Base-by-base conservation (phyloP, 2,888 invertebrate genomes). In the Molanna angustata region DNA sequence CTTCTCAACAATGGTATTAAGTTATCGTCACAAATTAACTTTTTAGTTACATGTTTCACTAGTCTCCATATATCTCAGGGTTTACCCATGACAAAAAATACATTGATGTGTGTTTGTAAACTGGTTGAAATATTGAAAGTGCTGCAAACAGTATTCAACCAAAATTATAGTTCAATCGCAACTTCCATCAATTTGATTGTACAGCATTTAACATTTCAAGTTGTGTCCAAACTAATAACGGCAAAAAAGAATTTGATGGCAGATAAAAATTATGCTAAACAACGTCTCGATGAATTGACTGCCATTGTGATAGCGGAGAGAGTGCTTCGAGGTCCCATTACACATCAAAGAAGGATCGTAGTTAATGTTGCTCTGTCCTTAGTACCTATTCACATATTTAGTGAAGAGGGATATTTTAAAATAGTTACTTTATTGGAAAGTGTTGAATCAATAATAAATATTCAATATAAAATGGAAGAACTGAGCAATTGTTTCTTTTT, bases 121-220 rank as follows among this genome's bases (percentile, higher is more conserved):
- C 76, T 94, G 18, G 79, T 92, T 49, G 92, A 94, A 69, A 77
- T 90, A 56, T 70, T 94, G 31, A 91, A 92, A 72, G 80, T 85
- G 21, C 77, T 94, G 58, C 84, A 87, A 65, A 79, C 82, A 59
- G 82, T 81, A 11, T 86, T 90, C 62, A 79, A 82, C 49, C 75
- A 84, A 32, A 82, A 90, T 65, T 79, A 83, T 42, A 76, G 85
- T 57, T 76, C 83, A 59, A 80, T 94, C 46, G 80, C 86, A 16
- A 85, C 86, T 64, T 83, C 88, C 9, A 78, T 87, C 48, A 83
- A 85, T 62, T 85, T 91, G 68, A 83, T 91, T 40, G 71, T 86
- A 13, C 94, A 94, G 65, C 88, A 92, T 70, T 75, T 91, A 37
- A 79, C 84, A 60, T 88, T 88, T 68, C 87, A 87, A 69, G 82